Base-by-base conservation (phyloP, 1,140 invertebrate species). In the Drosophila auraria region DNA sequence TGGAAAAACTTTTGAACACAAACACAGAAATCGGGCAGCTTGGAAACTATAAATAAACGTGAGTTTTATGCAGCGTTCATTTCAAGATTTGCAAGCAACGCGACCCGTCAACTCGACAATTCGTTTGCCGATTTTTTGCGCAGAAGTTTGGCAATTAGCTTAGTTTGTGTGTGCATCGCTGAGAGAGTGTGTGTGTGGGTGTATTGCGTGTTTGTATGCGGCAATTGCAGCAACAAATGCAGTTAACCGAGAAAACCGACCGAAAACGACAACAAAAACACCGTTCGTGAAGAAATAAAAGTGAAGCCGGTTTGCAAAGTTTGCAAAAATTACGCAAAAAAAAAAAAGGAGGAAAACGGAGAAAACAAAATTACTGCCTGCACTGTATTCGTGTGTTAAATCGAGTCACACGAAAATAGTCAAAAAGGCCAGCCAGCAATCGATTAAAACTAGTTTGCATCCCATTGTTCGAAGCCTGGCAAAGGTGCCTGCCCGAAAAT, bases 21-120 rank as follows among this genome's bases (percentile, higher is more conserved):
- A 72, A 78, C 56, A 69, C 62, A 50, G 53, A 86, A 78, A 42
- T 62, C 64, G 60, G 54, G 40, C 70, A 70, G 75, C 74, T 78
- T 45, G 81, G 70, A 92, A 92, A 87, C 91, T 92, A 92, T 92
- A 92, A 92, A 92, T 92, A 92, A 92, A 91, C 87, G 87, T 87
- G 68, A 57, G 36, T 83, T 89, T 80, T 83, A 56, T 70, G 86
- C 77, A 83, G 86, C 64, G 84, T 81, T 89, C 87, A 92, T 89
- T 92, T 83, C 62, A 83, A 92, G 91, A 92, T 92, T 92, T 87
- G 90, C 83, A 87, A 87, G 82, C 90, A 72, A 51, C 73, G 84
- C 73, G 84, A 69, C 81, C 54, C 77, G 90, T 61, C 77, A 81
- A 78, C 82, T 66, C 61, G 60, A 71, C 44, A 62, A 61, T 57